Evolutionary conservation across 1,140 invertebrate species (phyloP).

Genomic region (Vanessa atalanta): DNA sequence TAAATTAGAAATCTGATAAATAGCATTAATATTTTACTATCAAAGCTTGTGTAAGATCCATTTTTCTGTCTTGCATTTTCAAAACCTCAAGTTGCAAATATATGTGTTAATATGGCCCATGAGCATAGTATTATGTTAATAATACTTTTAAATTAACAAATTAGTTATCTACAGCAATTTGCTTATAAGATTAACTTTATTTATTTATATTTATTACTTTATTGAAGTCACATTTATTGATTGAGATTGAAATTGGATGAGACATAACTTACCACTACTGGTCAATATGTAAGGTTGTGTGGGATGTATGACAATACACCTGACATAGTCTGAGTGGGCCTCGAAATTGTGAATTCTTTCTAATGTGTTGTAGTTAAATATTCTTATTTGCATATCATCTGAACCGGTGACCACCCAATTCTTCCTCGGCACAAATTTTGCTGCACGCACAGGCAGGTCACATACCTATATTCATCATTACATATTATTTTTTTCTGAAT

Average conservation of each 20-base stretch:
- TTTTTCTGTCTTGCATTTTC: too few relatives aligned
- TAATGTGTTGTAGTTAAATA: constrained; percentile 99
- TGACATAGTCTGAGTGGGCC: constrained; percentile 98
- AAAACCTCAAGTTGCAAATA: too few relatives aligned
- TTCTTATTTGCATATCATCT: constrained; percentile 96
- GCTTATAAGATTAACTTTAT: too few relatives aligned
- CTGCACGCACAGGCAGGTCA: constrained; percentile 96
- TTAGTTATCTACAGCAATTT: too few relatives aligned
- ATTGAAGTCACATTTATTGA: neutral
- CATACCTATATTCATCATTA: constrained; percentile 85
- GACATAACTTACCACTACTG: constrained; percentile 90
- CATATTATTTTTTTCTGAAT: neutral
- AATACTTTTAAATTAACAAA: too few relatives aligned
- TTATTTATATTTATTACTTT: neutral
- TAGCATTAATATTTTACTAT: too few relatives aligned
- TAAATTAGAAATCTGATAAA: too few relatives aligned
- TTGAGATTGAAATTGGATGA: neutral
- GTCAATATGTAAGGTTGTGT: constrained; percentile 98
- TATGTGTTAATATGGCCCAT: too few relatives aligned
- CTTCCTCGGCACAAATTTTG: constrained; percentile 97
- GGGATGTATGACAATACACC: constrained; percentile 98
- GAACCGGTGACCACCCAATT: constrained; percentile 99
- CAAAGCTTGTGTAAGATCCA: too few relatives aligned
- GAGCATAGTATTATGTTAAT: too few relatives aligned
- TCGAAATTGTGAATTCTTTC: constrained; percentile 98